Evolutionary conservation across 2,888 invertebrate genomes (phyloP), one percentile per base, ranked within the genome.

Genomic region (Mylabris sibirica): DNA sequence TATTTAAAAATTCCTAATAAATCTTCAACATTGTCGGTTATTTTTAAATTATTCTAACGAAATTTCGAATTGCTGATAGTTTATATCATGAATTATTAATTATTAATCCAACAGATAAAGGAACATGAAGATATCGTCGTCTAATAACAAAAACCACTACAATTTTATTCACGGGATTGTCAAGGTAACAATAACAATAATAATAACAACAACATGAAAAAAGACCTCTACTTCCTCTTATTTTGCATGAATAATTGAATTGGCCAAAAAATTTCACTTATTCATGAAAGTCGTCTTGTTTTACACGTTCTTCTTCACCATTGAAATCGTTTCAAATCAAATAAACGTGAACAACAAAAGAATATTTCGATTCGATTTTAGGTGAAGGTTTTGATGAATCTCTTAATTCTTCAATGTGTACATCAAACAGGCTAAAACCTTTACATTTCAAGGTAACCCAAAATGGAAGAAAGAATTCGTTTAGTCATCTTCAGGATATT

Each of bases 21-120:
- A 57, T 57, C 57, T 57, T 26, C 1, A 1, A 26, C 24, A 26
- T 57, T 26, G 26, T 57, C n/a, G 26, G 26, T 12, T 26, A 6
- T 57, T 26, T 30, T 57, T 26, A 26, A 57, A 24, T 57, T 26
- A 57, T 57, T 57, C 57, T 26, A 14, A 24, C 57, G n/a, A 57
- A 57, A 26, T 57, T 26, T 57, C 57, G 57, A 57, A 53, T 53
- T 14, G 53, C 3, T 26, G 26, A 57, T 57, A 4, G 57, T 26
- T 53, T n/a, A n/a, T 57, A 57, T 57, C 57, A 57, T 57, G 57
- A 57, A 57, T 57, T 57, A 57, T 57, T 57, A 57, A 57, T 57
- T 26, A 26, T 24, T 5, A 14, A 12, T n/a, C 6, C 3, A 26
- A 26, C 57, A 14, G 8, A 22, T 53, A 53, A 4, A 26, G 14